A percentile compares a stretch with the other conserved stretches of the same genome.
Conservation (phyloP, 2,797 vertebrate genomes). For the Nannoperca obscura region DNA sequence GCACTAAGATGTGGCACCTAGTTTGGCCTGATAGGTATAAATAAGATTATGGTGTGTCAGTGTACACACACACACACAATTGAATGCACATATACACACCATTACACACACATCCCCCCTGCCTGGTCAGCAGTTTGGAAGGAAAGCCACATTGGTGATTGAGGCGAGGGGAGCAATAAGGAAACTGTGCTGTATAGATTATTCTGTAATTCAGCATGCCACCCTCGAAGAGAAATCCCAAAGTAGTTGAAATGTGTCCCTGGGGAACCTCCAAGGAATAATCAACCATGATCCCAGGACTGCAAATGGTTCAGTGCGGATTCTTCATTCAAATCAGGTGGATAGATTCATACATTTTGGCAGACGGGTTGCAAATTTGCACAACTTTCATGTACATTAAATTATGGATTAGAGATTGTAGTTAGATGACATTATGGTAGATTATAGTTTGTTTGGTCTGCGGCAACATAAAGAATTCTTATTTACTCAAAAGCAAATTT, state of each 20-base stretch:
- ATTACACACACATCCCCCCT: conserved; percentile 13
- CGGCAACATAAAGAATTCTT: background rate
- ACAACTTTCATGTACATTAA: background rate
- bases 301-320: background rate
- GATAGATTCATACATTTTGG: background rate
- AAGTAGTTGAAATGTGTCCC: conserved; percentile 38
- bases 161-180: conserved; percentile 48
- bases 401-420: background rate
- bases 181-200: conserved; percentile 61
- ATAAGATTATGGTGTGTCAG: conserved; percentile 61
- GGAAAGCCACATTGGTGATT: conserved; percentile 62
- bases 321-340: conserved; percentile 6
- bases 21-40: conserved; percentile 57
- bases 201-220: conserved; percentile 59
- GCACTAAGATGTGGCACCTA: conserved; percentile 56
- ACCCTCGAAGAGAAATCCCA: conserved; percentile 51
- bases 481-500: background rate
- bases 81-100: conserved; percentile 1
- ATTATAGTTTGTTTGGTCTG: background rate
- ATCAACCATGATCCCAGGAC: conserved; percentile 36
- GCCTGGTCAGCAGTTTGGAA: conserved; percentile 73
- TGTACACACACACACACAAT: background rate
- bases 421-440: background rate
- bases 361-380: background rate
- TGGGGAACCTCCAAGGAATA: conserved; percentile 26